Base-by-base conservation (phyloP, 2,113 vertebrate genomes). In the Potamarius usumacintae region DNA sequence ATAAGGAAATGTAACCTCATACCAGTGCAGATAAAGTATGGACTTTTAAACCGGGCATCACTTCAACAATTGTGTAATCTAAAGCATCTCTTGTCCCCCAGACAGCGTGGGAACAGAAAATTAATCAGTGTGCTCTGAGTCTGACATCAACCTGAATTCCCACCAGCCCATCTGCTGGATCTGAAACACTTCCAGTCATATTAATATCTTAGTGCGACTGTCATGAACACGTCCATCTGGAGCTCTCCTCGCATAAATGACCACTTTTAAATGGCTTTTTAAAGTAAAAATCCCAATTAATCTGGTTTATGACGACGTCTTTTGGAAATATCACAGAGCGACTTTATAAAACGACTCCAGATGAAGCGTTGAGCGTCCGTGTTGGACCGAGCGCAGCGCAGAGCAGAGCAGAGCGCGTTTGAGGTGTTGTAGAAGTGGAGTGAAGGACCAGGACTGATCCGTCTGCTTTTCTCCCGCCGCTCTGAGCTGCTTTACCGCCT, bases 81-180 rank as follows among this genome's bases (percentile, higher is more conserved):
- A 34, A 34, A 71, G 67, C 67, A 17, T 34, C 14, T 3, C 15
- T 34, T 34, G 67, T 30, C 7, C 5, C 15, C 34, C 15, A 6
- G 18, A 71, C 17, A 69, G 60, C n/a, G 63, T 86, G 85, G 85
- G 85, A 79, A 77, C 48, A 20, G 25, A 48, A 60, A n/a, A 58
- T 58, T 22, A 74, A 72, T 27, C 52, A 20, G 82, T 2, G 42
- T 34, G 27, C 60, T 65, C 11, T 84, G 62, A 58, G 52, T 84
- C n/a, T 11, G 74, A 74, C 53, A 85, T 85, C 69, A 27, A 22
- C 52, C 42, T 25, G 7, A 14, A 20, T 20, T 57, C 52, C 83
- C 83, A 34, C 67, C 18, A 12, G 15, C n/a, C 82, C 82, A 71
- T 84, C 65, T 84, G 82, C 65, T 55, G 53, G 67, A 71, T 22